Percentiles rank a stretch among this genome's conserved stretches.
Evolutionary conservation across 2,888 invertebrate species (phyloP).

Genomic region (Chymomyza caudatula): DNA sequence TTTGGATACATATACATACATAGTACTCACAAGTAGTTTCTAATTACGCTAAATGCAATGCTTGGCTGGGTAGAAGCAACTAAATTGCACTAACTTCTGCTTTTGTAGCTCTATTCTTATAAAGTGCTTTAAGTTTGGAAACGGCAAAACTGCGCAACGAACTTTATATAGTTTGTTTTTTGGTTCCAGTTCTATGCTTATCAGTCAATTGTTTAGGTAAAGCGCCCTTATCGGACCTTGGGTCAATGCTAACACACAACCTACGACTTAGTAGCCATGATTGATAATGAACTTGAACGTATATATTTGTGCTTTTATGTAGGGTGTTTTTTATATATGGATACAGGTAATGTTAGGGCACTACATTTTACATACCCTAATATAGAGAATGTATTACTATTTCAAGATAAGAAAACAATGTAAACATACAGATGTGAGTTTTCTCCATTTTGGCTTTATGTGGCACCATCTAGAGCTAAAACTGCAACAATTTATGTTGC

Average conservation of each 20-base stretch:
- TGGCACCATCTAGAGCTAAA: no score
- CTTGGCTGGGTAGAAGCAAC: conserved; percentile 37
- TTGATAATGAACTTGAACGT: conserved; percentile 43
- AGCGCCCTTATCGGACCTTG: conserved; percentile 34
- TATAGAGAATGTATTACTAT: no score
- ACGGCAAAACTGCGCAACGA: conserved; percentile 22
- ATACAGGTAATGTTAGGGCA: no score
- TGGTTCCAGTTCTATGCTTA: conserved; percentile 29
- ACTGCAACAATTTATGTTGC: no score
- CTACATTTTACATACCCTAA: no score
- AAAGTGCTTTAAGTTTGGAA: neutral
- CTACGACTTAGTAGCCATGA: conserved; percentile 11
- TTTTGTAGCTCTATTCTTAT: conserved; percentile 9
- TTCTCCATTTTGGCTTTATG: no score
- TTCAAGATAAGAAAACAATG: no score
- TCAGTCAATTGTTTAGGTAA: conserved; percentile 34
- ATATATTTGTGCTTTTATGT: neutral
- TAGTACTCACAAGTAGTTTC: conserved; percentile 52
- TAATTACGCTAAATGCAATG: conserved; percentile 64
- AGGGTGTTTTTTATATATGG: no score
- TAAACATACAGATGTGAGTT: no score
- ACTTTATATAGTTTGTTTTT: neutral
- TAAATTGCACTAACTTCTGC: neutral
- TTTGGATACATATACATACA: neutral
- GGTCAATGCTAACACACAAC: conserved; percentile 34